Percentiles rank a stretch among this genome's conserved stretches.
Evolutionary conservation across 2,113 vertebrate species (phyloP).

Genomic region (Isichthys henryi): DNA sequence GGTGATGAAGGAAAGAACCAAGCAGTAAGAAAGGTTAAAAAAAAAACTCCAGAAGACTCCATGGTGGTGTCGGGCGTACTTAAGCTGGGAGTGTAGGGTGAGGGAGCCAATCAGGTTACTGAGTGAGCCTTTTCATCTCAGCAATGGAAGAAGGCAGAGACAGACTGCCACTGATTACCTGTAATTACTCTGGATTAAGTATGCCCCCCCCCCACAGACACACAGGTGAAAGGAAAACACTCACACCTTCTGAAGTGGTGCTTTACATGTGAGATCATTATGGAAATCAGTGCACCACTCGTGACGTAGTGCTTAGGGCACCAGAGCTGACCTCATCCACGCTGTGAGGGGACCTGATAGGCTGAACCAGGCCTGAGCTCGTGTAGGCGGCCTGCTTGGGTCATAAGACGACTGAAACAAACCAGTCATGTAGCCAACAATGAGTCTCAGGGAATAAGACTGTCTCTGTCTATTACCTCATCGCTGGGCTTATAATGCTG

Average conservation of each 20-base stretch:
- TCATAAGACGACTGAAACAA: background rate
- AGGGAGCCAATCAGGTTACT: constrained; percentile 2
- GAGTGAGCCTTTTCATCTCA: background rate
- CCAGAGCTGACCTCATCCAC: background rate
- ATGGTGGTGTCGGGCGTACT: background rate
- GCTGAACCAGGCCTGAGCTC: background rate
- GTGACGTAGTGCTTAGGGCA: background rate
- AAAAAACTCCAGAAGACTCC: background rate
- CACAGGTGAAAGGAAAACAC: background rate
- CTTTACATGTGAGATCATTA: background rate
- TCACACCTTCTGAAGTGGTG: background rate
- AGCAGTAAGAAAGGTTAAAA: background rate
- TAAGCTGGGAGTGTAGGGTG: background rate
- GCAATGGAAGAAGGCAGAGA: background rate
- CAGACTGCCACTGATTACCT: constrained; percentile 15
- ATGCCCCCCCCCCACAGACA: background rate
- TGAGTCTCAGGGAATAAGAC: background rate
- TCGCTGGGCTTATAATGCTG: background rate
- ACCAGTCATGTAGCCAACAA: background rate
- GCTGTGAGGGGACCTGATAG: background rate
- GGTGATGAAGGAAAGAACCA: background rate
- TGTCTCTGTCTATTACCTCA: background rate
- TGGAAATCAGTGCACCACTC: background rate
- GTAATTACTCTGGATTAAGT: constrained; percentile 1
- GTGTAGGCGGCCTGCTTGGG: background rate